phyloP scores from a whole-genome alignment of 1,140 invertebrate species.

The Ostrea denselamellosa region DNA sequence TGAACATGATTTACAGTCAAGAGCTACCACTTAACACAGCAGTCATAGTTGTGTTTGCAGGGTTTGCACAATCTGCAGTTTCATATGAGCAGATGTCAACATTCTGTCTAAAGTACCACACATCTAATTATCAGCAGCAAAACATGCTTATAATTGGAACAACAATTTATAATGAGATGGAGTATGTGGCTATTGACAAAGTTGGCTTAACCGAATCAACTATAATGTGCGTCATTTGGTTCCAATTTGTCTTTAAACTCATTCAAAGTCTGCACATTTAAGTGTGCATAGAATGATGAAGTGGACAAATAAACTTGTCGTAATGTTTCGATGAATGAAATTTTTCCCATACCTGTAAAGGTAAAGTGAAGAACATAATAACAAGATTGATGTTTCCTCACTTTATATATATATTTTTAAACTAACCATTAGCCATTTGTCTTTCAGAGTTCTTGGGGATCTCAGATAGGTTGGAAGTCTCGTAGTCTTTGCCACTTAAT shows the following conservation, averaged over 20 bases:
- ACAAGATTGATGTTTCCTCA: not conserved
- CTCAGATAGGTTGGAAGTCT: no score
- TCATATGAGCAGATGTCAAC: not conserved
- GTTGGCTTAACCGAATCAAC: not conserved
- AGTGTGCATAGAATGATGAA: constrained; percentile 1
- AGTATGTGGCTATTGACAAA: not conserved
- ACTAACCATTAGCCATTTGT: no score
- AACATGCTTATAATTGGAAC: not conserved
- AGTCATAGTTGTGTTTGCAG: no score
- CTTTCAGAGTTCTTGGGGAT: no score
- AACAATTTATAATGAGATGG: constrained; percentile 9
- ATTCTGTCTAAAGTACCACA: not conserved
- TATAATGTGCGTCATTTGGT: not conserved
- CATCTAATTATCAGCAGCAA: not conserved
- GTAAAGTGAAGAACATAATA: not conserved
- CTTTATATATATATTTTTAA: no score
- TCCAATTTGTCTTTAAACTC: not conserved
- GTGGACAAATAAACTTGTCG: not conserved
- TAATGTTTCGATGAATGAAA: not conserved
- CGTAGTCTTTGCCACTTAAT: no score
- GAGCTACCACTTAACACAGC: not conserved
- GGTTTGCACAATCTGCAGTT: not conserved
- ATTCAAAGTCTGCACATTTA: not conserved
- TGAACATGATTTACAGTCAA: not conserved
- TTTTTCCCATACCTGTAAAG: not conserved